Percentiles rank a stretch among this genome's conserved stretches.
phyloP scores from a whole-genome alignment of 2,113 vertebrate species.

The Dinomys branickii region DNA sequence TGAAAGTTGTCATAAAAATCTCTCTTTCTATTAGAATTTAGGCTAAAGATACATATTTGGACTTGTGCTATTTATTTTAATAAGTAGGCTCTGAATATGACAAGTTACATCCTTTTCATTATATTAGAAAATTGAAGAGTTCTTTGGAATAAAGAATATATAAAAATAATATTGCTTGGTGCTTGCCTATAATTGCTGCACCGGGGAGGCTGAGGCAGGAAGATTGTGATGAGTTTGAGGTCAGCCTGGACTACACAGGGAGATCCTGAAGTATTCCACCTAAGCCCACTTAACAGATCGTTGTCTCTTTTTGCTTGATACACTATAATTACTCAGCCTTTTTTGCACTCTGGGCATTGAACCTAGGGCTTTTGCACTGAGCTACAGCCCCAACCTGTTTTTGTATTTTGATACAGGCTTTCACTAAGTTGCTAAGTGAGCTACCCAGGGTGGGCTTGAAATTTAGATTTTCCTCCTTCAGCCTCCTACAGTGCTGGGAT shows the following conservation, averaged over 20 bases:
- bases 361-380: not conserved
- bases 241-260: not conserved
- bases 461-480: not conserved
- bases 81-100: not conserved
- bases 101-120: not conserved
- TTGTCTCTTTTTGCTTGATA: not conserved
- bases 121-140: not conserved
- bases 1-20: not conserved
- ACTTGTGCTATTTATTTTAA: constrained; percentile 32
- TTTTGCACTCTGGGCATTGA: not conserved
- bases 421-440: not conserved
- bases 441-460: not conserved
- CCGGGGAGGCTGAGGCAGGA: not conserved
- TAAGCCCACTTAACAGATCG: not conserved
- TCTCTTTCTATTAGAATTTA: not conserved
- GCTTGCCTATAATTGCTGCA: not conserved
- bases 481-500: not conserved
- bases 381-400: not conserved
- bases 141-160: not conserved
- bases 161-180: not conserved
- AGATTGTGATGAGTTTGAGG: not conserved
- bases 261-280: not conserved
- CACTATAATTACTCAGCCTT: not conserved
- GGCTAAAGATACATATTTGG: not conserved
- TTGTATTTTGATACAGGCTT: not conserved